phyloP scores from a whole-genome alignment of 1,140 invertebrate genomes.

The Laupala kohalensis region DNA sequence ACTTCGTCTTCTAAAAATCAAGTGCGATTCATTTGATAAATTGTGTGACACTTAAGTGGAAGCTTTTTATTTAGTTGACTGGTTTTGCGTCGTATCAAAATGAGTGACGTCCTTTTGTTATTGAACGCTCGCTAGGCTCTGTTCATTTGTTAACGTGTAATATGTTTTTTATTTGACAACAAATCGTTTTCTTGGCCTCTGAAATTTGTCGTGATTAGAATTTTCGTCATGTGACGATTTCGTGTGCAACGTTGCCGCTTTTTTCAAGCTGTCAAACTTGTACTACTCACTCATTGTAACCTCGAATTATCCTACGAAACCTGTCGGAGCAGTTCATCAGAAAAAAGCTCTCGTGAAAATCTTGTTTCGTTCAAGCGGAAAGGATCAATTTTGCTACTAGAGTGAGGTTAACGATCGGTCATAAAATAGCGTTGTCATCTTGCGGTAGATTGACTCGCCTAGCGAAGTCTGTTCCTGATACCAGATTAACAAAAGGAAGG shows the following conservation, averaged over 20 bases:
- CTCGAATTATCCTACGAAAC: not conserved
- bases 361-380: not conserved
- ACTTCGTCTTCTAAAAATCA: not conserved
- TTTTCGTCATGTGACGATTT: not conserved
- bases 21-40: not conserved
- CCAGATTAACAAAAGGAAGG: not conserved
- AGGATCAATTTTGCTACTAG: not conserved
- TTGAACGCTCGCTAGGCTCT: too few species aligned
- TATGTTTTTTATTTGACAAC: not conserved
- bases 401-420: not conserved
- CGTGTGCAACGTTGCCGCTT: not conserved
- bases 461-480: not conserved
- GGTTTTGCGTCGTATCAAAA: too few species aligned
- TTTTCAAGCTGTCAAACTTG: not conserved
- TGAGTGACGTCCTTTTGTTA: too few species aligned
- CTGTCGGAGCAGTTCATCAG: not conserved
- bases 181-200: not conserved
- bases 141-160: too few species aligned
- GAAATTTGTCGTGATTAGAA: not conserved
- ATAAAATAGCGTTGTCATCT: not conserved
- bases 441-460: not conserved
- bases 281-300: not conserved
- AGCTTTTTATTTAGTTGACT: not conserved
- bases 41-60: not conserved
- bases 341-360: not conserved